Percentiles rank a stretch among this genome's conserved stretches.
Evolutionary conservation across 2,888 invertebrate species (phyloP).

Genomic region (Thecocarcelia acutangulata): DNA sequence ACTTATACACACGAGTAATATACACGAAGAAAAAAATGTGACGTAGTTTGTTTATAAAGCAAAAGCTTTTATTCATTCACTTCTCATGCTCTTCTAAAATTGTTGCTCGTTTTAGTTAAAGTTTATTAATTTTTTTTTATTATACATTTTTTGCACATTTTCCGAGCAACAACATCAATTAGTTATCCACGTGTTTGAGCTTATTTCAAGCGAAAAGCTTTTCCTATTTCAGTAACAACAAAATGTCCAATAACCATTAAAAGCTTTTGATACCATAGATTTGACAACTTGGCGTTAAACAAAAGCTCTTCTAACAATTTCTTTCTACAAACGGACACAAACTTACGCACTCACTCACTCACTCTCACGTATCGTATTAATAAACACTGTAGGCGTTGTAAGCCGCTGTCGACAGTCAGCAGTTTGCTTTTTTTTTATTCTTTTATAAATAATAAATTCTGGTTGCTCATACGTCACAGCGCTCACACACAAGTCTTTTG

Average conservation of each 20-base stretch:
- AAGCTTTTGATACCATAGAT: constrained; percentile 42
- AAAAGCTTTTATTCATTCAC: constrained; percentile 52
- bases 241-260: not conserved
- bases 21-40: constrained; percentile 39
- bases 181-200: constrained; percentile 63
- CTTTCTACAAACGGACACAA: not conserved
- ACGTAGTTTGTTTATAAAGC: constrained; percentile 65
- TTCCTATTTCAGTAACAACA: constrained; percentile 16
- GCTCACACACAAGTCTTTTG: constrained; percentile 50
- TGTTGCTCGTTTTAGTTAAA: constrained; percentile 52
- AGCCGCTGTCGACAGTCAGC: constrained; percentile 29
- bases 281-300: constrained; percentile 31
- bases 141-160: constrained; percentile 40
- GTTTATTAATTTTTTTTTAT: constrained; percentile 18
- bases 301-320: constrained; percentile 50
- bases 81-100: constrained; percentile 34
- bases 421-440: constrained; percentile 16
- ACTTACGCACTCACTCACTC: not conserved
- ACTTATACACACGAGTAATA: not conserved
- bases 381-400: constrained; percentile 53
- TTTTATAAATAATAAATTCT: constrained; percentile 11
- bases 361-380: not conserved
- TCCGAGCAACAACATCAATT: constrained; percentile 31
- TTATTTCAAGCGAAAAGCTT: constrained; percentile 59
- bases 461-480: constrained; percentile 70